Evolutionary conservation across 1,140 invertebrate species (phyloP).

Genomic region (Drosophila prosaltans): DNA sequence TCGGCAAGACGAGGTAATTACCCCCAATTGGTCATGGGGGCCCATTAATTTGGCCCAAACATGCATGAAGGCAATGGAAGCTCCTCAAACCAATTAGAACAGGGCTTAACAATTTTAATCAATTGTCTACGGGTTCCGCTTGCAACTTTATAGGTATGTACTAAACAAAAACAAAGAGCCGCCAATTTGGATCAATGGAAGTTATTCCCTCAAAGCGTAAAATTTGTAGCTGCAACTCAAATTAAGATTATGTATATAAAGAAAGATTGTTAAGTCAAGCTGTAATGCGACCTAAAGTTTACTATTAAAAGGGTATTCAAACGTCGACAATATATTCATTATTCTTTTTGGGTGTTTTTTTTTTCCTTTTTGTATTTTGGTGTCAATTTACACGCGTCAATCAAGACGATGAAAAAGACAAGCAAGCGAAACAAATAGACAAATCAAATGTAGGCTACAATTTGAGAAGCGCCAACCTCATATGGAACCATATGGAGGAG

Average conservation of each 20-base stretch:
- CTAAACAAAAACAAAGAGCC: slow-evolving; percentile 20
- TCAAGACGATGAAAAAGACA: slow-evolving; percentile 28
- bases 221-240: too few relatives aligned
- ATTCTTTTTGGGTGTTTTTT: too few relatives aligned
- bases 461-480: slow-evolving; percentile 57
- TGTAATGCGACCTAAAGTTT: too few relatives aligned
- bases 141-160: slow-evolving; percentile 56
- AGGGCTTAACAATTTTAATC: slow-evolving; percentile 62
- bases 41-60: background rate
- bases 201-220: too few relatives aligned
- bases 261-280: too few relatives aligned
- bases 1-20: slow-evolving; percentile 37
- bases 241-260: too few relatives aligned
- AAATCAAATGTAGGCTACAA: slow-evolving; percentile 62
- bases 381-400: slow-evolving; percentile 65
- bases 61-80: background rate
- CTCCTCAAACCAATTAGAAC: slow-evolving; percentile 42
- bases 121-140: slow-evolving; percentile 50
- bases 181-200: too few relatives aligned
- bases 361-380: slow-evolving; percentile 45
- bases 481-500: slow-evolving; percentile 57
- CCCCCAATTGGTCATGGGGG: slow-evolving; percentile 52
- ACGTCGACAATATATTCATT: too few relatives aligned
- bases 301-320: too few relatives aligned
- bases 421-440: slow-evolving; percentile 27